Evolutionary conservation across 2,888 invertebrate species (phyloP), one percentile per base, ranked within the genome.

Genomic region (Aphidius colemani): DNA sequence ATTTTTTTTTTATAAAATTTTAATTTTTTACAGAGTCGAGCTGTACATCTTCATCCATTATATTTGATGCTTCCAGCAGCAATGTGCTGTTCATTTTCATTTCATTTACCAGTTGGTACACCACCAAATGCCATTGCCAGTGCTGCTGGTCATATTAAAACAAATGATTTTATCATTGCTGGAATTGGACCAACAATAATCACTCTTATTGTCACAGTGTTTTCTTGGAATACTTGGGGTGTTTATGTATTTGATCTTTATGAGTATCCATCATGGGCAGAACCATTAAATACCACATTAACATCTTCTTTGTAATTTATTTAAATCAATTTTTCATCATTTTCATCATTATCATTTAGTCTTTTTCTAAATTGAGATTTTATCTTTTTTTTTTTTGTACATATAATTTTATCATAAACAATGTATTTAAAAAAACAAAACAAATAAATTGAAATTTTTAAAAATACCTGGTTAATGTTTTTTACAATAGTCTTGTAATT

Each of bases 91-190:
- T 95, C 95, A 61, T 95, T 95, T 85, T 95, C 93, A 7, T 94
- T 96, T 86, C 95, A 95, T 86, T 86, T 97, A 82, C 96, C 96
- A 0, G 96, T 96, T 10, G 96, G 95, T 56, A 96, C 96, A 0
- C 96, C 96, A 3, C 96, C 96, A 11, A 97, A 97, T 83, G 96
- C 97, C 5, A 93, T 98, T 66, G 95, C 93, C 0, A 93, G 93
- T 18, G 92, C 92, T 0, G 92, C 92, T 9, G 92, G 91, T 3
- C 89, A 90, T 73, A 93, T 94, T 83, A 88, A 88, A 69, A 91
- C 92, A 7, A 86, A 88, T 65, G 92, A 93, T 74, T 93, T 94
- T 89, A 89, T 91, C 0, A 84, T 91, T 66, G 91, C 91, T 59
- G 94, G 94, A 9, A 87, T 91, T 67, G 89, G 91, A 0, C 92